A percentile compares a stretch with the other conserved stretches of the same genome.
phyloP scores from a whole-genome alignment of 2,888 invertebrate genomes.

The Polydrusus cervinus region DNA sequence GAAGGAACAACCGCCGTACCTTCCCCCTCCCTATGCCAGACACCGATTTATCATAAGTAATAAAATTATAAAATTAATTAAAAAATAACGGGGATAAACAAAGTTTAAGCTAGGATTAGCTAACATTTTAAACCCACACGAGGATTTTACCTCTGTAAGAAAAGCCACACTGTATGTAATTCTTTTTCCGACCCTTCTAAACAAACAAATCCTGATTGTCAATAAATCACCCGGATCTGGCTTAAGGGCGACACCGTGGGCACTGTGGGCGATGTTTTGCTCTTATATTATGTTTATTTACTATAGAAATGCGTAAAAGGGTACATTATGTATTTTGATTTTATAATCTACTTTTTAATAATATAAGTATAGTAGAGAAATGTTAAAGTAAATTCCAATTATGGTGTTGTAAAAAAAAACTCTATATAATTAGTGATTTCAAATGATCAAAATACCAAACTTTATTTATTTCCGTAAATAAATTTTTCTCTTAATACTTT shows the following conservation, averaged over 20 bases:
- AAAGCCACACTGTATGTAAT: slow-evolving; percentile 30
- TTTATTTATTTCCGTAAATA: too few species aligned
- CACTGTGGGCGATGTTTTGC: slow-evolving; percentile 7
- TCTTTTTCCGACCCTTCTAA: slow-evolving; percentile 34
- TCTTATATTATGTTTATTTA: slow-evolving; percentile 8
- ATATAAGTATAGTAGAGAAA: too few species aligned
- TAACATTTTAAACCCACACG: neutral
- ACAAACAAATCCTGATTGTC: slow-evolving; percentile 35
- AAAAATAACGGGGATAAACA: neutral
- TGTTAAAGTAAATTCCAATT: too few species aligned
- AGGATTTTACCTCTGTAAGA: slow-evolving; percentile 13
- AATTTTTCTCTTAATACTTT: too few species aligned
- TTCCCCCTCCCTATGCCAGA: too few species aligned
- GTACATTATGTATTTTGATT: neutral
- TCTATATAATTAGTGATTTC: too few species aligned
- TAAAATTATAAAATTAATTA: neutral
- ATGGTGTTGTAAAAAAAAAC: neutral
- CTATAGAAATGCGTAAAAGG: neutral
- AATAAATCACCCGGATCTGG: slow-evolving; percentile 34
- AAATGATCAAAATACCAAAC: too few species aligned
- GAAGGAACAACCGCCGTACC: too few species aligned
- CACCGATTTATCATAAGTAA: too few species aligned
- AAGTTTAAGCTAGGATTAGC: slow-evolving; percentile 7
- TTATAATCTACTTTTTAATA: neutral
- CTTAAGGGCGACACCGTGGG: slow-evolving; percentile 8